phyloP scores from a whole-genome alignment of 2,888 invertebrate species.

The Trissonchulus sp. region DNA sequence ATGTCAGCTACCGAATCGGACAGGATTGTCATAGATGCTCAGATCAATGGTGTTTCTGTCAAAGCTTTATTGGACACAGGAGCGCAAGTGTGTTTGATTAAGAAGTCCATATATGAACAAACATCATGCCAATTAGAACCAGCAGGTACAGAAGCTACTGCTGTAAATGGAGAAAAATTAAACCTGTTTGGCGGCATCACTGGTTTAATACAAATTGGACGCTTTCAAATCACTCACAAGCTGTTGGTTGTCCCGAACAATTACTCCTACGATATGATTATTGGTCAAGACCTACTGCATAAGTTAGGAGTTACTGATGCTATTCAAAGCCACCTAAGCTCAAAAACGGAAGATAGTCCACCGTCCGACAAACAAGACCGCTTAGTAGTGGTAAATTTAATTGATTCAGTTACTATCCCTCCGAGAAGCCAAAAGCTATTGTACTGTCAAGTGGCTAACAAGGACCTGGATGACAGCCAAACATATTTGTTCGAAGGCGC shows the following conservation, averaged over 20 bases:
- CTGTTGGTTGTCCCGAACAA: neutral
- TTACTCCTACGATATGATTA: neutral
- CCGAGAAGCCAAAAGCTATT: too few relatives aligned
- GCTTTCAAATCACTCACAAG: neutral
- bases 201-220: neutral
- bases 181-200: neutral
- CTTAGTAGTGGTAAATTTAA: too few relatives aligned
- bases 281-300: neutral
- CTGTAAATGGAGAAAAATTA: neutral
- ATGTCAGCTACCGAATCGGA: too few relatives aligned
- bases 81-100: neutral
- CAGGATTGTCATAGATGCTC: neutral
- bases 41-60: neutral
- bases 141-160: too few relatives aligned
- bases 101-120: neutral
- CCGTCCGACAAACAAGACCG: too few relatives aligned
- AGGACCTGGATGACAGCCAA: too few relatives aligned
- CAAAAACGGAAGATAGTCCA: too few relatives aligned
- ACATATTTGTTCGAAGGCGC: too few relatives aligned
- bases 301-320: neutral
- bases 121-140: too few relatives aligned
- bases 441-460: too few relatives aligned
- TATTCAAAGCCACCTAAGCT: neutral
- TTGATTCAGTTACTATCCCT: too few relatives aligned
- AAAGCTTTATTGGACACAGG: constrained; percentile 13